These are phyloP conservation scores for Hydra vulgaris DNA, from an alignment of 30 jellyfish, hydroid and myxozoan species.

Conservation along the genomic window DNA sequence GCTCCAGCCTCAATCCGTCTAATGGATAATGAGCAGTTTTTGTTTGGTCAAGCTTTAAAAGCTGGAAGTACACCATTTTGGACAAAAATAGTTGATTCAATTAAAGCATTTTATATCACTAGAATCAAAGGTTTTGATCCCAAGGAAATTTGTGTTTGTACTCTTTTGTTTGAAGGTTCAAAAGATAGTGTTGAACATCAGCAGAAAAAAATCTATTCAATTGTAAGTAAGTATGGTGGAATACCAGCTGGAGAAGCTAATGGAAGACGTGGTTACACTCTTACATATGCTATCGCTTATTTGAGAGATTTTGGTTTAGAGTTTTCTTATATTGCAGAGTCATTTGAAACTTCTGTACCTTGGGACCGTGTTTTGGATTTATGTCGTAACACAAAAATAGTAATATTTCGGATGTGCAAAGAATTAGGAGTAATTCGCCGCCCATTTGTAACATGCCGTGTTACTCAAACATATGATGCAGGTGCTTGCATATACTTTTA, in stretches of 20 bases:
- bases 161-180: constrained; percentile 79
- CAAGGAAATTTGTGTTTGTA: constrained; percentile 76
- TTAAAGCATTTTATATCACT: constrained; percentile 73
- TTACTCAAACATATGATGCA: constrained; percentile 91
- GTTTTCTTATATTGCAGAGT: constrained; percentile 73
- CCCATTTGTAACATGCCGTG: constrained; percentile 86
- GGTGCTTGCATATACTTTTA: constrained; percentile 95
- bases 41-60: constrained; percentile 86
- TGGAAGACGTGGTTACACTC: constrained; percentile 88
- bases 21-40: constrained; percentile 87
- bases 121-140: constrained; percentile 78
- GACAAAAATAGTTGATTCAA: constrained; percentile 72
- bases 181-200: constrained; percentile 50
- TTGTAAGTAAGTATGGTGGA: constrained; percentile 83
- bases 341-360: constrained; percentile 96
- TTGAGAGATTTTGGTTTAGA: constrained; percentile 90
- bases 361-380: constrained; percentile 87
- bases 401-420: constrained; percentile 49
- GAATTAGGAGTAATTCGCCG: constrained; percentile 60
- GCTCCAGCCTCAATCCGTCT: constrained; percentile 91
- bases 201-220: constrained; percentile 54
- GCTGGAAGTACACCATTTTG: constrained; percentile 85
- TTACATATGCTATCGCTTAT: constrained; percentile 88
- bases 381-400: constrained; percentile 70
- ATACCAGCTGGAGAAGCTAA: constrained; percentile 90